Evolutionary conservation across 2,797 vertebrate species (phyloP).

Genomic region (Scyliorhinus canicula): DNA sequence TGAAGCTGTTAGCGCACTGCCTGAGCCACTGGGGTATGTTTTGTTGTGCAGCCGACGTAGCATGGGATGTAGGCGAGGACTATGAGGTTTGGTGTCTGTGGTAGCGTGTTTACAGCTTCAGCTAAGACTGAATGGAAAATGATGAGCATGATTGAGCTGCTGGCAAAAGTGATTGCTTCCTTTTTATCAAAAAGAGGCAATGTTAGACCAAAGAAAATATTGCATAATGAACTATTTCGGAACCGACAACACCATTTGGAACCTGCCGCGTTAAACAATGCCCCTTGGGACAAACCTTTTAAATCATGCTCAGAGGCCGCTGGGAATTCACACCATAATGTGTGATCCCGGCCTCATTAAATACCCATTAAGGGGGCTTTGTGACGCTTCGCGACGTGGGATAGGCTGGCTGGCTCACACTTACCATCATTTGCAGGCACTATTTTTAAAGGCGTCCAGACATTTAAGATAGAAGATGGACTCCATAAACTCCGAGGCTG

Average conservation of each 20-base stretch:
- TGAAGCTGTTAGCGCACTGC: not conserved
- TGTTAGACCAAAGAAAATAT: not conserved
- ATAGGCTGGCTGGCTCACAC: no score
- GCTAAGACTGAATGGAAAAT: not conserved
- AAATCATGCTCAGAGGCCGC: no score
- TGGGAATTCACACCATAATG: no score
- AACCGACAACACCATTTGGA: not conserved
- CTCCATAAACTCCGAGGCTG: no score
- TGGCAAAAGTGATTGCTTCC: not conserved
- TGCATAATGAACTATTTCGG: not conserved
- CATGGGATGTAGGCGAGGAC: not conserved
- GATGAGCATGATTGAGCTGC: not conserved
- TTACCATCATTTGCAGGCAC: no score
- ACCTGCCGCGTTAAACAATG: not conserved
- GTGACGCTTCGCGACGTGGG: no score
- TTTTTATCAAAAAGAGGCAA: not conserved
- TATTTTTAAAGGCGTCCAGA: no score
- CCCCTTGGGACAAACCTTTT: not conserved
- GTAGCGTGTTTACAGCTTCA: not conserved
- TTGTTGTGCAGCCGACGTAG: not conserved
- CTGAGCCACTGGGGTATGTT: not conserved
- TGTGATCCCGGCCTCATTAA: no score
- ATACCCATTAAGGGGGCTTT: no score
- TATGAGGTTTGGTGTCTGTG: not conserved
- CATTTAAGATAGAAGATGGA: no score